phyloP scores from a whole-genome alignment of 2,113 vertebrate species.

The Calonectris borealis region DNA sequence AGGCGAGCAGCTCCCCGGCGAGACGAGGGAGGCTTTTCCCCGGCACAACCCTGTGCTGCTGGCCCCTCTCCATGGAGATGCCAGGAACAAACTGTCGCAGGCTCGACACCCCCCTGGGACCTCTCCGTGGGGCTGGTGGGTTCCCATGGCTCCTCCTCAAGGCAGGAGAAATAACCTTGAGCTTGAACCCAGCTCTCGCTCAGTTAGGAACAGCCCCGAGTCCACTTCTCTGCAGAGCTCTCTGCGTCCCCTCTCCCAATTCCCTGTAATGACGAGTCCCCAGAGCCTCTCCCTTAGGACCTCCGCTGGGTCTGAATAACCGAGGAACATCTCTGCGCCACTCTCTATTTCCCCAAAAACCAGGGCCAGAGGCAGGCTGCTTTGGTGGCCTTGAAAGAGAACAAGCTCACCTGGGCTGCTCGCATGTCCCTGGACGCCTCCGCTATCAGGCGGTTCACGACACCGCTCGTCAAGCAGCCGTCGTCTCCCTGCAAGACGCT shows the following conservation, averaged over 20 bases:
- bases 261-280: not conserved
- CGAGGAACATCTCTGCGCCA: not conserved
- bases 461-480: too few relatives aligned
- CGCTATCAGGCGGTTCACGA: not conserved
- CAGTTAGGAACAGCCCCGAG: too few relatives aligned
- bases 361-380: not conserved
- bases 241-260: not conserved
- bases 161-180: not conserved
- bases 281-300: not conserved
- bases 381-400: not conserved
- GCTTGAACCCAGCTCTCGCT: not conserved
- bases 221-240: not conserved
- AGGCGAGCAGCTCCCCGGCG: too few relatives aligned
- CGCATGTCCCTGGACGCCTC: not conserved
- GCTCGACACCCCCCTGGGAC: not conserved
- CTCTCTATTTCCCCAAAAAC: not conserved
- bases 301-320: not conserved
- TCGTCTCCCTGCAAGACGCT: not conserved
- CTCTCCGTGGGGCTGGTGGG: not conserved
- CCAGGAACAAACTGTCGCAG: not conserved
- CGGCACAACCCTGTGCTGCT: not conserved
- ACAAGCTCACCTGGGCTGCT: too few relatives aligned
- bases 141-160: not conserved
- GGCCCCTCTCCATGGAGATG: not conserved
- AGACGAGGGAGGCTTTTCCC: not conserved